Evolutionary conservation across 2,797 vertebrate species (phyloP), one percentile per base, ranked within the genome.

Genomic region (Sebastes alutus): DNA sequence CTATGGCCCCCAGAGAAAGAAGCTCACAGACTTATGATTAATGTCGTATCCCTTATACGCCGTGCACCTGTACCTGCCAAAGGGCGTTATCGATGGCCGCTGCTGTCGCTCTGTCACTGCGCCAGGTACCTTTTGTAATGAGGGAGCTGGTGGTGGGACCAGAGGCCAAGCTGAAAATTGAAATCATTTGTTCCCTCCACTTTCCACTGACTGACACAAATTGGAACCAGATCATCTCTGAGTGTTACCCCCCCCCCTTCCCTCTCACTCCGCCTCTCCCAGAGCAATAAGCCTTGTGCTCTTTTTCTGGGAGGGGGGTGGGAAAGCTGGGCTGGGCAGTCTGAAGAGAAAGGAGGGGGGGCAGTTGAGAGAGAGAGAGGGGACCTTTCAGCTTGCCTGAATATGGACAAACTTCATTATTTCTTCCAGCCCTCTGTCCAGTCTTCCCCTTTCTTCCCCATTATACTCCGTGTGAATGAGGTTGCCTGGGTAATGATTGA

Each of bases 341-440:
- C 70, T 87, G 85, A 78, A 89, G 90, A 90, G 92, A 92, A 84
- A 90, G 77, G 85, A 84, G 87, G 90, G 87, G 89, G 84, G 84
- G 82, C 68, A 92, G 58, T 87, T 81, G 92, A 91, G 93, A 89
- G 92, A 83, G 92, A 85, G 90, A 86, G 92, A 80, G 87, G 88
- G 90, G 84, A 91, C 91, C 95, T 96, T 96, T 96, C 93, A 96
- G 95, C 88, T 87, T 32, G 92, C 92, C 93, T 96, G 96, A 96
- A 96, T 96, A 96, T 96, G 95, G 95, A 96, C 95, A 96, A 96
- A 96, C 95, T 96, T 96, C 95, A 96, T 96, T 96, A 96, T 95
- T 95, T 96, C 94, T 93, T 93, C 92, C 92, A 89, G 88, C 93
- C 91, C 95, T 95, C 92, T 91, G 95, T 96, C 94, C 95, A 95